Conservation (phyloP, 2,113 vertebrate species). For the Shinisaurus crocodilurus region DNA sequence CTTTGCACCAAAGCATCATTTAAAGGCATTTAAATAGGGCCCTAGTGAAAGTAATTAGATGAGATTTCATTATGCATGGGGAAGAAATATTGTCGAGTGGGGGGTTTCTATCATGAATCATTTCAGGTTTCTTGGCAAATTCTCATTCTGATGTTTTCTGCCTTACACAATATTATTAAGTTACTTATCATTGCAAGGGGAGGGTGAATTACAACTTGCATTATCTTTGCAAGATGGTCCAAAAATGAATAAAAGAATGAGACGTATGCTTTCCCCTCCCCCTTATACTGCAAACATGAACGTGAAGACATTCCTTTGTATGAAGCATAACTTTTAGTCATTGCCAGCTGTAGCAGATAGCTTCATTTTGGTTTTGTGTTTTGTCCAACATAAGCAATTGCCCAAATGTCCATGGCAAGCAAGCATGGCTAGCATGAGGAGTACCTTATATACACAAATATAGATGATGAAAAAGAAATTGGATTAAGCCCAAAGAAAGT, state of each 20-base stretch:
- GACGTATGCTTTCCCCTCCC: neutral
- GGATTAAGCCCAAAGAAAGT: neutral
- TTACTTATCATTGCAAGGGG: neutral
- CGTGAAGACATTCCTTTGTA: neutral
- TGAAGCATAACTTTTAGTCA: neutral
- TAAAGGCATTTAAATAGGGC: conserved; percentile 26
- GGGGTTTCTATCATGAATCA: conserved; percentile 5
- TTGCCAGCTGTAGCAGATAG: no score
- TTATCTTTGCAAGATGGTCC: neutral
- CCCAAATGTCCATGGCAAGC: neutral
- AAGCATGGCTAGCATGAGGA: neutral
- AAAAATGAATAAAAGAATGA: neutral
- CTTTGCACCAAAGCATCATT: neutral
- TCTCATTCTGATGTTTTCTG: conserved; percentile 13
- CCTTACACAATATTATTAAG: conserved; percentile 15
- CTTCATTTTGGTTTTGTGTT: neutral
- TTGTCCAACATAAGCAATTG: neutral
- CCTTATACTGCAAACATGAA: neutral
- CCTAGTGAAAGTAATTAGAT: conserved; percentile 16
- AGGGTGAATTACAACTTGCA: neutral
- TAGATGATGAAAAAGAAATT: neutral
- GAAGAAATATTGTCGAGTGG: conserved; percentile 26
- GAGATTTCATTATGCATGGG: conserved; percentile 12
- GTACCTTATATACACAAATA: neutral
- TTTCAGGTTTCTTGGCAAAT: conserved; percentile 11